Conservation (phyloP, 2,888 invertebrate genomes). For the Neria commutata region DNA sequence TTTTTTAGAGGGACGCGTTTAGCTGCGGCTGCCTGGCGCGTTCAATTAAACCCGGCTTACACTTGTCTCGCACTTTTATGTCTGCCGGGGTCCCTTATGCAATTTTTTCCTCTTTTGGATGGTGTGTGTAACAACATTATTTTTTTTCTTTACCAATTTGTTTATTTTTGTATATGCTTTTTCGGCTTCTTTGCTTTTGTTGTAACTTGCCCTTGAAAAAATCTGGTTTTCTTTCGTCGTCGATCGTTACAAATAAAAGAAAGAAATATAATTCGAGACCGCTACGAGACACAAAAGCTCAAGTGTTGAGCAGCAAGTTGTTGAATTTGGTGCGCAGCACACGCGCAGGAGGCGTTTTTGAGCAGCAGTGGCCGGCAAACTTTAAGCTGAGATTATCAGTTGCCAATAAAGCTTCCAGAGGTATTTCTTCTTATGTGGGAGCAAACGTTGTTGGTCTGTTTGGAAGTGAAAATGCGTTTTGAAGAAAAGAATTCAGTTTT, state of each 20-base stretch:
- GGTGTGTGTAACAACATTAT: conserved; percentile 21
- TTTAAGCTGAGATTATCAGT: not conserved
- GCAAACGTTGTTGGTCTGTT: too few relatives aligned
- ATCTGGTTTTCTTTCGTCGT: conserved; percentile 46
- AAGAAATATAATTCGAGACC: conserved; percentile 33
- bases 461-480: too few relatives aligned
- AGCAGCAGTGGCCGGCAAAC: not conserved
- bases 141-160: conserved; percentile 17
- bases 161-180: conserved; percentile 17
- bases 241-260: conserved; percentile 13
- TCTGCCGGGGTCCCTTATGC: conserved; percentile 45
- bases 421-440: too few relatives aligned
- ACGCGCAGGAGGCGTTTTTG: conserved; percentile 1
- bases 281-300: conserved; percentile 8
- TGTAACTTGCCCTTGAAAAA: conserved; percentile 40
- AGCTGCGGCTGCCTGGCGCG: conserved; percentile 21
- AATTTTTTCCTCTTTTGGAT: conserved; percentile 35
- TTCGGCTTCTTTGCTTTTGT: not conserved
- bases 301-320: conserved; percentile 1
- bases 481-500: too few relatives aligned
- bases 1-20: too few relatives aligned
- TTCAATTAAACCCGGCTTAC: conserved; percentile 46
- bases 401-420: too few relatives aligned
- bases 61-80: conserved; percentile 40
- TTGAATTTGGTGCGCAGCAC: conserved; percentile 7